Evolutionary conservation across 2,888 invertebrate genomes (phyloP).

Genomic region (Perizoma affinitatum): DNA sequence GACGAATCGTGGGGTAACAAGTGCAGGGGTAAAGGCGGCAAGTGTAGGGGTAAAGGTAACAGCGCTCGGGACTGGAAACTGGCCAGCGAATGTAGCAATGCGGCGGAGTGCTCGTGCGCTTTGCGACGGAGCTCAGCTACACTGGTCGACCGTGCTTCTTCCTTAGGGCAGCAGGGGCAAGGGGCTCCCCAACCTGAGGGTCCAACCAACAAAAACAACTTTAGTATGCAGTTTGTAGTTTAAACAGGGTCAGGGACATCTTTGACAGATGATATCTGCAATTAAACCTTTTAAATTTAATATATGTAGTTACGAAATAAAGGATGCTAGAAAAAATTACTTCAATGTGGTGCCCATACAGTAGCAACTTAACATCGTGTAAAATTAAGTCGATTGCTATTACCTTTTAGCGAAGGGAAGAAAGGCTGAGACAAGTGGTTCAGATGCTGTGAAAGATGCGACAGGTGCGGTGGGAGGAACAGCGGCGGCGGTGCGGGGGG

Average conservation of each 20-base stretch:
- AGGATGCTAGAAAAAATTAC: no score
- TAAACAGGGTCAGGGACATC: no score
- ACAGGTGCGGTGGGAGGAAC: slow-evolving; percentile 93
- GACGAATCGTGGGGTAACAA: slow-evolving; percentile 56
- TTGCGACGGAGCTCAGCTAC: slow-evolving; percentile 96
- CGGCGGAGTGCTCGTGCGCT: slow-evolving; percentile 97
- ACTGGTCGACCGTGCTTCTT: slow-evolving; percentile 92
- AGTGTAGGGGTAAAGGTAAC: slow-evolving; percentile 67
- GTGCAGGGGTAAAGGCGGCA: slow-evolving; percentile 66
- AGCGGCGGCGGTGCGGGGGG: slow-evolving; percentile 86
- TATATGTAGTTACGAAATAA: no score
- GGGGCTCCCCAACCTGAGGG: slow-evolving; percentile 88
- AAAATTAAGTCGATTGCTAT: slow-evolving; percentile 32
- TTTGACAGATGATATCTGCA: no score
- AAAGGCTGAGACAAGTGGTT: slow-evolving; percentile 92
- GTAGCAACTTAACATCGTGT: no score
- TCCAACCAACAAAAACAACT: no score
- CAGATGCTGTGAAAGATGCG: slow-evolving; percentile 84
- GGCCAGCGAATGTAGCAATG: slow-evolving; percentile 90
- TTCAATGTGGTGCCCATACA: no score
- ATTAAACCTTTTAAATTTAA: no score
- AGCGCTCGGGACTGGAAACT: slow-evolving; percentile 86
- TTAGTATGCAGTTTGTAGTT: no score
- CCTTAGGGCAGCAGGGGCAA: slow-evolving; percentile 91
- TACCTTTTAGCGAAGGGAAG: slow-evolving; percentile 91